Evolutionary conservation across 1,140 invertebrate genomes (phyloP).

Genomic region (Hyles vespertilio): DNA sequence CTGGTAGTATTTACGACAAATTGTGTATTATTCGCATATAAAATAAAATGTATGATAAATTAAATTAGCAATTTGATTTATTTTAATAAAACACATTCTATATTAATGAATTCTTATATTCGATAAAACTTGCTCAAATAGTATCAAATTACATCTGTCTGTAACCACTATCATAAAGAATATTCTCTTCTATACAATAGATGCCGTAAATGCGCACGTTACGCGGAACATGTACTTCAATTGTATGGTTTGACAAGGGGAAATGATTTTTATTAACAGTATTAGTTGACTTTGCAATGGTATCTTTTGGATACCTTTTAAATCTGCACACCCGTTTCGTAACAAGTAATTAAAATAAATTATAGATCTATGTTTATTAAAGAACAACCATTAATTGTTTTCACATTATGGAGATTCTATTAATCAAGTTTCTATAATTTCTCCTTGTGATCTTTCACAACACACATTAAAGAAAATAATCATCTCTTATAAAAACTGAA

Average conservation of each 20-base stretch:
- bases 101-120: conserved; percentile 46
- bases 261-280: conserved; percentile 16
- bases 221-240: conserved; percentile 12
- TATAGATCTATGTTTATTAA: neutral
- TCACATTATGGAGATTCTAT: conserved; percentile 21
- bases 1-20: conserved; percentile 40
- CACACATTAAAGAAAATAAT: conserved; percentile 20
- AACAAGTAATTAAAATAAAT: no score
- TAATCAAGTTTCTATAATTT: conserved; percentile 19
- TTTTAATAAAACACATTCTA: conserved; percentile 15
- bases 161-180: conserved; percentile 37
- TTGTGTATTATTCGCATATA: conserved; percentile 48
- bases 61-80: conserved; percentile 13
- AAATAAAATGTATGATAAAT: conserved; percentile 32
- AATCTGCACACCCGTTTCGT: no score
- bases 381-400: neutral
- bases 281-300: neutral
- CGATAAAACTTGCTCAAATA: conserved; percentile 31
- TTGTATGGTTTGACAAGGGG: neutral
- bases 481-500: conserved; percentile 26
- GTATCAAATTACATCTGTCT: conserved; percentile 45
- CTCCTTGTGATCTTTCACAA: conserved; percentile 15
- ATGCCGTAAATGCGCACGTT: conserved; percentile 27
- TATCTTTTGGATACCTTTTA: no score
- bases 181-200: conserved; percentile 27